Conservation (phyloP, 2,888 invertebrate species). For the Caenorhabditis wallacei region DNA sequence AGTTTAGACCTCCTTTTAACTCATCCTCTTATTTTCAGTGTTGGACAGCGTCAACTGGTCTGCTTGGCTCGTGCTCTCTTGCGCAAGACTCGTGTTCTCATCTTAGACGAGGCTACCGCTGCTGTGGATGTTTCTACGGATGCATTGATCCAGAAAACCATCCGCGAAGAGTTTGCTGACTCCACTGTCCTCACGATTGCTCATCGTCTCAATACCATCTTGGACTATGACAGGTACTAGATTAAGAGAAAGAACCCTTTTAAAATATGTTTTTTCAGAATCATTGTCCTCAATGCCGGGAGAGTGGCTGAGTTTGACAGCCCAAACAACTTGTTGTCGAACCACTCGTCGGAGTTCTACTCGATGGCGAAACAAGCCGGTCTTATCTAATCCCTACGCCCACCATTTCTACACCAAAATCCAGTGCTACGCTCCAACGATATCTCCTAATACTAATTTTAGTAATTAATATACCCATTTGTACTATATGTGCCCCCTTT, state of each 20-base stretch:
- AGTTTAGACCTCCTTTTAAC: too few relatives aligned
- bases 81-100: constrained; percentile 84
- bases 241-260: constrained; percentile 76
- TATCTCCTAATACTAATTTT: too few relatives aligned
- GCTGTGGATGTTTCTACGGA: constrained; percentile 86
- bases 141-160: constrained; percentile 85
- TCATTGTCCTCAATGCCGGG: constrained; percentile 84
- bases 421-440: too few relatives aligned
- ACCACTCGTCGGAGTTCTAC: constrained; percentile 83
- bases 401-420: neutral
- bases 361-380: constrained; percentile 84
- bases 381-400: constrained; percentile 34
- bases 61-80: constrained; percentile 85
- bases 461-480: too few relatives aligned
- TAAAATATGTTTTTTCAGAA: constrained; percentile 78
- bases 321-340: constrained; percentile 82
- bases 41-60: constrained; percentile 85
- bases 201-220: constrained; percentile 93
- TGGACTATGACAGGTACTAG: constrained; percentile 88
- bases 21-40: too few relatives aligned
- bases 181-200: constrained; percentile 95
- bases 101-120: constrained; percentile 86
- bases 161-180: constrained; percentile 88
- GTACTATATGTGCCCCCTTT: too few relatives aligned
- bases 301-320: constrained; percentile 84